Conservation (phyloP, 2,113 vertebrate genomes). For the Axis porcinus region DNA sequence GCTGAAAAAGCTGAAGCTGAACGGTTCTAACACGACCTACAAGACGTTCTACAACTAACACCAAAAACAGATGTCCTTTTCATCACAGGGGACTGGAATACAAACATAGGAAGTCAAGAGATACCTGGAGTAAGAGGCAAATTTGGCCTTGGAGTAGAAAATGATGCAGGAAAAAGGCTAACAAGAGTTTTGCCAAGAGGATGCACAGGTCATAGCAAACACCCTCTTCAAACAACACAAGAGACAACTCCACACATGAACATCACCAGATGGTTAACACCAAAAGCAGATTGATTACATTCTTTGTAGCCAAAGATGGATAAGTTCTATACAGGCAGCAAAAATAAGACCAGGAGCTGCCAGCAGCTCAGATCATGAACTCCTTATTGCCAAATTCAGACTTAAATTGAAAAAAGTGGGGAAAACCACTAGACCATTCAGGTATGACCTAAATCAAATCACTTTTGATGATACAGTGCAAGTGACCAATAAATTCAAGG, state of each 20-base stretch:
- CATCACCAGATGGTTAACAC: neutral
- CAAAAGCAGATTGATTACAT: neutral
- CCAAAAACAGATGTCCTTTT: neutral
- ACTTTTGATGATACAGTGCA: neutral
- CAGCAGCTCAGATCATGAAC: neutral
- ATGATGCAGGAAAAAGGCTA: neutral
- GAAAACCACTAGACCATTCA: neutral
- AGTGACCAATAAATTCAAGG: neutral
- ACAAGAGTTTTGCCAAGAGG: neutral
- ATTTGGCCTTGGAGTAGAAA: neutral
- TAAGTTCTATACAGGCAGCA: neutral
- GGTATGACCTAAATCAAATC: neutral
- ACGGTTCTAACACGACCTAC: neutral
- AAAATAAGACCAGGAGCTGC: neutral
- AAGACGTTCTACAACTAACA: neutral
- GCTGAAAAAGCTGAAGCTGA: neutral
- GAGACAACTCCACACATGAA: neutral
- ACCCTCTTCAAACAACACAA: neutral
- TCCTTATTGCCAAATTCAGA: neutral
- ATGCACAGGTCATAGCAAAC: neutral
- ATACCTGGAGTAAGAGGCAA: neutral
- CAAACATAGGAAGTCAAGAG: neutral
- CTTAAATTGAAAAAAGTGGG: neutral
- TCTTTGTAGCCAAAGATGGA: neutral
- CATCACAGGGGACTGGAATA: neutral